phyloP scores from a whole-genome alignment of 2,888 invertebrate species.

The Drosophila cyrtoloma region DNA sequence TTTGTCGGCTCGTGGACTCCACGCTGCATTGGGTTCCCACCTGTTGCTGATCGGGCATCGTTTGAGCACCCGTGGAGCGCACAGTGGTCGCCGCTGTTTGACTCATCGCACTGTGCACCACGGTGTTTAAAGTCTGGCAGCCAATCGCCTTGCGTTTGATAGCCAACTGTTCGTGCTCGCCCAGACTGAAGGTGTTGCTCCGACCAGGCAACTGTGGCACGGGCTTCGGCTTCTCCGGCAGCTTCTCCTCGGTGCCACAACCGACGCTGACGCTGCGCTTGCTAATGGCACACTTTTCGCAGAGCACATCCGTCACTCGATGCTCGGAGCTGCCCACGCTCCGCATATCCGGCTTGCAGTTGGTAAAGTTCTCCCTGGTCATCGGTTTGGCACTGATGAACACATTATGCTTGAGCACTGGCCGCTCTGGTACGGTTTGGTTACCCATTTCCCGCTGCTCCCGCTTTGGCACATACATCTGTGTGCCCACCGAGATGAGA shows the following conservation, averaged over 20 bases:
- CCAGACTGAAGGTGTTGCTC: constrained; percentile 88
- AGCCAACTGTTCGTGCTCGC: constrained; percentile 86
- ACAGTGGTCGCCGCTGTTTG: constrained; percentile 74
- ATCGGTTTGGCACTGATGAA: constrained; percentile 75
- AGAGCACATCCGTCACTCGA: constrained; percentile 85
- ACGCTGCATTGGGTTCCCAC: constrained; percentile 72
- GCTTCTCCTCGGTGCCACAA: constrained; percentile 86
- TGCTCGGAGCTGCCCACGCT: constrained; percentile 87
- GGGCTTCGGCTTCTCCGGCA: constrained; percentile 36
- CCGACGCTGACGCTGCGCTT: constrained; percentile 87
- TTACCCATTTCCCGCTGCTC: constrained; percentile 70
- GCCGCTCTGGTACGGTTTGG: constrained; percentile 76
- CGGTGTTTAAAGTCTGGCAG: constrained; percentile 74
- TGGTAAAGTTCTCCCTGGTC: constrained; percentile 78
- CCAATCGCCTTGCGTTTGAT: constrained; percentile 82
- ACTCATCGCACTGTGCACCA: constrained; percentile 68
- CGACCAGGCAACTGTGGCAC: constrained; percentile 80
- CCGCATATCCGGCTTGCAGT: constrained; percentile 84
- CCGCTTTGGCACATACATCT: constrained; percentile 79
- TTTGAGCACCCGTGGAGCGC: constrained; percentile 77
- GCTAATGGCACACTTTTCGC: constrained; percentile 86
- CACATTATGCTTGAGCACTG: constrained; percentile 73
- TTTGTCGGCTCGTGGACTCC: constrained; percentile 77
- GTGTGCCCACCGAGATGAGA: constrained; percentile 83
- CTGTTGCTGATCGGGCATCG: constrained; percentile 64